These are phyloP conservation scores for Spodoptera frugiperda DNA, from an alignment of 1,140 invertebrate species.

Conservation along the genomic window DNA sequence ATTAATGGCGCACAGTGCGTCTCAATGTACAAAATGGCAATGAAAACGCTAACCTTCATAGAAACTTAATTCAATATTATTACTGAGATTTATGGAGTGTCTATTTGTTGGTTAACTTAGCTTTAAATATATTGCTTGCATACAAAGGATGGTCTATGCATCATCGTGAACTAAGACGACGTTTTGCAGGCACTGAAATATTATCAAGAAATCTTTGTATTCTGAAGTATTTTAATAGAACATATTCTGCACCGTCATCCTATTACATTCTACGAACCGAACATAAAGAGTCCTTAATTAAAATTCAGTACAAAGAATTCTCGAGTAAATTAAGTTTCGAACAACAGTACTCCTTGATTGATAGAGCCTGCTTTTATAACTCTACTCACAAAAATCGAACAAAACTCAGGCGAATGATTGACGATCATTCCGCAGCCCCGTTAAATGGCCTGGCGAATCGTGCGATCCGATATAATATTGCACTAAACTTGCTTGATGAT, in stretches of 20 bases:
- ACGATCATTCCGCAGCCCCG: slow-evolving; percentile 6
- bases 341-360: neutral
- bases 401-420: neutral
- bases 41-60: slow-evolving; percentile 15
- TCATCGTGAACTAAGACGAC: slow-evolving; percentile 1
- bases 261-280: neutral
- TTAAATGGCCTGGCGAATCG: slow-evolving; percentile 27
- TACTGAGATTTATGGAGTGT: slow-evolving; percentile 13
- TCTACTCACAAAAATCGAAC: neutral
- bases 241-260: slow-evolving; percentile 5
- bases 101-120: slow-evolving; percentile 15
- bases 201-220: neutral
- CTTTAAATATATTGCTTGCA: slow-evolving; percentile 13
- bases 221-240: neutral
- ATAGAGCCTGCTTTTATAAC: neutral
- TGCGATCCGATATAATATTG: slow-evolving; percentile 21
- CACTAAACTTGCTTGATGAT: slow-evolving; percentile 7
- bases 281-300: neutral
- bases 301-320: slow-evolving; percentile 22
- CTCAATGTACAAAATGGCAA: slow-evolving; percentile 30
- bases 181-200: neutral
- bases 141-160: slow-evolving; percentile 5
- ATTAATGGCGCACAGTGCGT: slow-evolving; percentile 13
- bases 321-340: neutral
- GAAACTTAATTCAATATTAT: slow-evolving; percentile 27